phyloP scores from a whole-genome alignment of 2,797 vertebrate species.

The Platyrinchus mystaceus region DNA sequence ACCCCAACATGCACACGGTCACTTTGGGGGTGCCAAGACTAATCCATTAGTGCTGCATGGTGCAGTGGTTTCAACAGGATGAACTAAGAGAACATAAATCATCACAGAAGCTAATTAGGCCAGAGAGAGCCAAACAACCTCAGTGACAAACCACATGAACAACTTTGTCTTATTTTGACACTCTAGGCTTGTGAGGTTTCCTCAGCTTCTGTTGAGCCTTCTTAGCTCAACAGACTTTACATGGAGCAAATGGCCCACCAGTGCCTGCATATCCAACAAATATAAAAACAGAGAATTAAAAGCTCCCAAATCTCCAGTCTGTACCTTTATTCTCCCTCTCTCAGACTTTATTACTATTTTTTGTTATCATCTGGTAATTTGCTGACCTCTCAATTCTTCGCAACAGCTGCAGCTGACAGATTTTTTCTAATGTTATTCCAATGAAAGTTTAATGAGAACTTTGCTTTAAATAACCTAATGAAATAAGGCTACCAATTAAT shows the following conservation, averaged over 20 bases:
- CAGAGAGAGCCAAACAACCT: background rate
- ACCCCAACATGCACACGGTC: accelerated
- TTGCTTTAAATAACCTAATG: slow-evolving; percentile 63
- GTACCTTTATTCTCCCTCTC: background rate
- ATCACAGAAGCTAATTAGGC: slow-evolving; percentile 46
- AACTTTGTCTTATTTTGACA: slow-evolving; percentile 32
- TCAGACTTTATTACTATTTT: background rate
- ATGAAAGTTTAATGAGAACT: slow-evolving; percentile 60
- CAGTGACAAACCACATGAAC: background rate
- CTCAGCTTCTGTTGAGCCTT: slow-evolving; percentile 6
- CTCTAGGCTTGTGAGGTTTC: slow-evolving; percentile 12
- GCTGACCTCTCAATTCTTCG: slow-evolving; percentile 52
- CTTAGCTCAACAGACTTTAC: background rate
- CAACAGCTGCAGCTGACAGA: slow-evolving; percentile 48
- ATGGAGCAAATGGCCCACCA: background rate
- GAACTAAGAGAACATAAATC: background rate
- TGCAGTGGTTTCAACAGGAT: background rate
- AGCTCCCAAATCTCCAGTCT: background rate
- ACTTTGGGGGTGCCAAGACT: background rate
- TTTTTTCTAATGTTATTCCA: slow-evolving; percentile 39
- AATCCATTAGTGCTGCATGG: background rate
- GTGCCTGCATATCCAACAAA: background rate
- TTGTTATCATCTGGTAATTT: slow-evolving; percentile 49
- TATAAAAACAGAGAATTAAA: background rate
- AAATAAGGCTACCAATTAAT: slow-evolving; percentile 65